Evolutionary conservation across 2,888 invertebrate genomes (phyloP), one percentile per base, ranked within the genome.

Genomic region (Cosmopolites sordidus): DNA sequence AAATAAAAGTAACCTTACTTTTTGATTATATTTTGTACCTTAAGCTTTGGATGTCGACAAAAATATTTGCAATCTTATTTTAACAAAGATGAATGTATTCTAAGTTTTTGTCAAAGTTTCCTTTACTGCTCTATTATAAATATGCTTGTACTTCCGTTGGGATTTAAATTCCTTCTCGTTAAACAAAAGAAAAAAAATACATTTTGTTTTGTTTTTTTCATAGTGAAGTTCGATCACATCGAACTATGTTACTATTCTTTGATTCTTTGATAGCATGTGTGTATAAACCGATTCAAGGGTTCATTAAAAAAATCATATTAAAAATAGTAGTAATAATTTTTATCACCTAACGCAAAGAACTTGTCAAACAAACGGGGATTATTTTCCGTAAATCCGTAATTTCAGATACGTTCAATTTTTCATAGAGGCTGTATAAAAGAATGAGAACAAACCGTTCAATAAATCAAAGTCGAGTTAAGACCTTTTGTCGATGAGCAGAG

Each of bases 381-480:
- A 55, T 48, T 55, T 55, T 43, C 51, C 15, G 48, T 43, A 50
- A 50, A 49, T 49, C 43, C 48, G 45, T 56, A 48, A 56, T 52
- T 52, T 51, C 48, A 41, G 48, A 42, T 48, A 22, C 43, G 56
- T 53, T 53, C 49, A 53, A 51, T 56, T 53, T 56, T 56, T 56
- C 56, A 56, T 53, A 53, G 17, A 33, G 39, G 45, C 39, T 40
- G 27, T 38, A 47, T 49, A 52, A 48, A 56, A 45, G 43, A 57
- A 58, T 60, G 59, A 56, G 60, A 60, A 53, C 54, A 62, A 62
- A 59, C 60, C 62, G 55, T 60, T 60, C 60, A 62, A 64, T 65
- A 65, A 65, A 65, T 65, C 65, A 65, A 63, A 63, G 61, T 59
- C 58, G 55, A 47, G 47, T 61, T 62, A 63, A 62, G 62, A 64